These are phyloP conservation scores for Creontiades dilutus DNA, from an alignment of 2,888 invertebrate species.

Conservation along the genomic window DNA sequence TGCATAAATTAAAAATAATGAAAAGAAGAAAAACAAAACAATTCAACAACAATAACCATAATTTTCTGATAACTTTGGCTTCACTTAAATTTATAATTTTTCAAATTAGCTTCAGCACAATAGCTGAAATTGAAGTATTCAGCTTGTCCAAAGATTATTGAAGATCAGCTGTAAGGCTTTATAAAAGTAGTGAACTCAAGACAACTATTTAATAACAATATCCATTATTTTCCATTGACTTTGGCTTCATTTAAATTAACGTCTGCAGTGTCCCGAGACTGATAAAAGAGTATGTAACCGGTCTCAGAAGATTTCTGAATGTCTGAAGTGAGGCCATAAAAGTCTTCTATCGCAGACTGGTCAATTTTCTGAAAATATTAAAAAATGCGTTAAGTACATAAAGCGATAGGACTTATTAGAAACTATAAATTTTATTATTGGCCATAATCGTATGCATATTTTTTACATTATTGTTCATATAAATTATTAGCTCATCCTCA, in stretches of 20 bases:
- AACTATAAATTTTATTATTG: too few species aligned
- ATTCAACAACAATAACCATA: constrained; percentile 57
- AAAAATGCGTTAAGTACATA: neutral
- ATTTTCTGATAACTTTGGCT: constrained; percentile 55
- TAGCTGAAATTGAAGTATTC: constrained; percentile 21
- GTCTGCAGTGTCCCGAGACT: constrained; percentile 85
- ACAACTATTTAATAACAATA: constrained; percentile 40
- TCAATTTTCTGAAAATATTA: constrained; percentile 92
- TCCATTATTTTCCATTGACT: constrained; percentile 75
- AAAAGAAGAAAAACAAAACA: constrained; percentile 31
- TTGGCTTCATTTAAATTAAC: constrained; percentile 75
- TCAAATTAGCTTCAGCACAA: constrained; percentile 1
- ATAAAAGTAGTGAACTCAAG: constrained; percentile 22
- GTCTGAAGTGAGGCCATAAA: constrained; percentile 98
- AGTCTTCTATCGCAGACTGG: constrained; percentile 99
- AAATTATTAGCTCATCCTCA: too few species aligned
- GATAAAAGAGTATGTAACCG: constrained; percentile 99
- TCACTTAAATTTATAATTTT: constrained; percentile 19
- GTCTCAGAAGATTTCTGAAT: constrained; percentile 99
- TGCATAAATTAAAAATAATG: neutral
- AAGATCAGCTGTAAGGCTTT: constrained; percentile 35
- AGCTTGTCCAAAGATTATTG: constrained; percentile 10
- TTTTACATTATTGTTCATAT: too few species aligned
- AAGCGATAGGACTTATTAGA: too few species aligned
- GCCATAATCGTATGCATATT: too few species aligned